Evolutionary conservation across 2,113 vertebrate species (phyloP).

Genomic region (Nothocercus nigrocapillus): DNA sequence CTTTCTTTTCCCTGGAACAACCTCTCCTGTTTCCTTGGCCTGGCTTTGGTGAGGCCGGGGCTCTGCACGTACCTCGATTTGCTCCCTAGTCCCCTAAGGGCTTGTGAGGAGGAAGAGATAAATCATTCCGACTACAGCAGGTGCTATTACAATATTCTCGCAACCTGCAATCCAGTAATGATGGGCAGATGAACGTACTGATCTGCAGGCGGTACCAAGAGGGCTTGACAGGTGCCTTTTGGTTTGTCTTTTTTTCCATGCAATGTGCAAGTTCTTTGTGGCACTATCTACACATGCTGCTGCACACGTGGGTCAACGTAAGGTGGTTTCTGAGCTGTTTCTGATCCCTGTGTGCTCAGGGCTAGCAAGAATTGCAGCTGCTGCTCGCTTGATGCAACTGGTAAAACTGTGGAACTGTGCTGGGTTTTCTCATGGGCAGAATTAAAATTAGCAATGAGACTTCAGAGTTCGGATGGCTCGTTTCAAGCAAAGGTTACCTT

Average conservation of each 20-base stretch:
- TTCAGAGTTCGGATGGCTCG: background rate
- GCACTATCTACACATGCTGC: background rate
- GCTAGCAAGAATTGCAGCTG: background rate
- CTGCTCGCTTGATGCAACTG: background rate
- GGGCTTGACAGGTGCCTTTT: background rate
- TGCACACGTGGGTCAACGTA: fast-evolving
- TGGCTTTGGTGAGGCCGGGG: background rate
- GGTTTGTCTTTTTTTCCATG: background rate
- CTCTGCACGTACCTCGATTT: background rate
- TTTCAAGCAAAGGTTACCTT: background rate
- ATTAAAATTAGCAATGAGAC: background rate
- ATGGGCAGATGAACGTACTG: background rate
- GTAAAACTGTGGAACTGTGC: background rate
- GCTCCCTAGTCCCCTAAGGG: background rate
- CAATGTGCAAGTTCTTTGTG: background rate
- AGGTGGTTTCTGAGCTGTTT: background rate
- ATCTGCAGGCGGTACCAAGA: background rate
- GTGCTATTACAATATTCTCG: background rate
- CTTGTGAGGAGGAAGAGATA: background rate
- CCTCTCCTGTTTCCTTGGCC: constrained; percentile 43
- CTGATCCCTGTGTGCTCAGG: background rate
- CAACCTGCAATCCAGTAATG: background rate
- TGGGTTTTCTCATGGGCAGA: background rate
- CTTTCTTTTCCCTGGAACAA: constrained; percentile 61
- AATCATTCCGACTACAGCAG: background rate